phyloP scores from a whole-genome alignment of 2,797 vertebrate genomes.

The Semotilus atromaculatus region DNA sequence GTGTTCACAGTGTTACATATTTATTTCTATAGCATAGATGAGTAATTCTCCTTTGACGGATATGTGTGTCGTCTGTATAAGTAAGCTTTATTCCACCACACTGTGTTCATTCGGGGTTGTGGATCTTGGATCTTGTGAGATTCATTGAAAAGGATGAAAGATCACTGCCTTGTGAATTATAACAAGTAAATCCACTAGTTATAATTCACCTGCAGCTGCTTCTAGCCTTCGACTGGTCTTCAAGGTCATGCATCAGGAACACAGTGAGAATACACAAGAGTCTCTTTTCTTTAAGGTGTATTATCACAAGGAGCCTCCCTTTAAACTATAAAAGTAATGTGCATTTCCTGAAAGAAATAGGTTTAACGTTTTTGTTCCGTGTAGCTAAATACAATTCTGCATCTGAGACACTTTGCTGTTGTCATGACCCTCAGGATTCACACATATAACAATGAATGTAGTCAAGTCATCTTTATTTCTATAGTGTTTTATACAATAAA shows the following conservation, averaged over 20 bases:
- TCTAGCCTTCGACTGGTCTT: conserved; percentile 30
- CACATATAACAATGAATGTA: background rate
- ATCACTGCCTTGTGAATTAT: conserved; percentile 48
- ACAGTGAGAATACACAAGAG: conserved; percentile 27
- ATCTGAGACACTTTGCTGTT: background rate
- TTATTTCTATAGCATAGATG: background rate
- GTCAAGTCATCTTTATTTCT: background rate
- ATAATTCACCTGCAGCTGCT: conserved; percentile 57
- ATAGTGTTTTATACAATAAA: background rate
- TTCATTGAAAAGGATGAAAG: conserved; percentile 42
- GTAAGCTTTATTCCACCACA: conserved; percentile 5
- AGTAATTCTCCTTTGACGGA: background rate
- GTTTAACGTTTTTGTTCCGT: background rate
- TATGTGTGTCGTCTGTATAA: background rate
- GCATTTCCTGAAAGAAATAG: background rate
- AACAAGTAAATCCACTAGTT: conserved; percentile 47
- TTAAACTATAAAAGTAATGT: conserved; percentile 30
- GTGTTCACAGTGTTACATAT: background rate
- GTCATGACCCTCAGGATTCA: background rate
- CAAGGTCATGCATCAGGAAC: conserved; percentile 53
- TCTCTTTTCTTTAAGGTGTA: conserved; percentile 20
- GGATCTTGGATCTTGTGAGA: conserved; percentile 30
- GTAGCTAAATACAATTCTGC: background rate
- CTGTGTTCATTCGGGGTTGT: conserved; percentile 41
- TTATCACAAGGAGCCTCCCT: conserved; percentile 33